Conservation (phyloP, 35 echinoderm and acorn worm species). For the Amphiura filiformis region DNA sequence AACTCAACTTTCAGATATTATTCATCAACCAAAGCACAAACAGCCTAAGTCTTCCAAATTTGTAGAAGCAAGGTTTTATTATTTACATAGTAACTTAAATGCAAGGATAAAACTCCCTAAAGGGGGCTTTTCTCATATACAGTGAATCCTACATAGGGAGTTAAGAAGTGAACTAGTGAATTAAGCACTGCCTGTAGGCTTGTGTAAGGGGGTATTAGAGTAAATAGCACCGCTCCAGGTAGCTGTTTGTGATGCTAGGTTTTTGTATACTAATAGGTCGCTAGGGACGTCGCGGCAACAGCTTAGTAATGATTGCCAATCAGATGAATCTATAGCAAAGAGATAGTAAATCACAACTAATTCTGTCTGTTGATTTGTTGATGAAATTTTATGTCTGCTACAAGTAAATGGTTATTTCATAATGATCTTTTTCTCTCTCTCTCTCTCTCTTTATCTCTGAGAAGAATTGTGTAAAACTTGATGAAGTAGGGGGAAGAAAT, state of each 20-base stretch:
- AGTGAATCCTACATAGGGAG: not conserved
- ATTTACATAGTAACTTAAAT: too few species aligned
- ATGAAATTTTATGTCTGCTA: not conserved
- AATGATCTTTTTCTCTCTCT: not conserved
- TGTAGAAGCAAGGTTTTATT: too few species aligned
- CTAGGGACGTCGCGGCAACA: not conserved
- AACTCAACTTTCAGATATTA: too few species aligned
- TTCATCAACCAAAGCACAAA: too few species aligned
- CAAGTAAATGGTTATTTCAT: not conserved
- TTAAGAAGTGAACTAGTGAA: not conserved
- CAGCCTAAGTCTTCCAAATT: too few species aligned
- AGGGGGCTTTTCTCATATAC: not conserved
- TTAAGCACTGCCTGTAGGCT: not conserved
- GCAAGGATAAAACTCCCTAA: too few species aligned
- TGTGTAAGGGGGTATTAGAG: constrained; percentile 10
- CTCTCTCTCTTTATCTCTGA: too few species aligned
- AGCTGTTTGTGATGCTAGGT: not conserved
- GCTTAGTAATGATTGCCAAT: not conserved
- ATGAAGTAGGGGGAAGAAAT: too few species aligned
- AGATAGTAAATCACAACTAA: not conserved
- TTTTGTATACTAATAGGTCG: constrained; percentile 14
- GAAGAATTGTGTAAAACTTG: too few species aligned
- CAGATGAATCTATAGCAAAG: not conserved
- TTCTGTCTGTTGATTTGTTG: not conserved
- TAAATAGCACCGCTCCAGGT: not conserved